Conservation (phyloP, 2,113 vertebrate species). For the cattle (Bos taurus) region ARS-UCD2.0 NC_037339.1:48328001-48328500, state of each 20-base stretch:
- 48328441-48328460: background rate
- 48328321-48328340: accelerated
- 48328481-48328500: background rate
- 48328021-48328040: background rate
- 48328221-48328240: background rate
- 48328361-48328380: background rate
- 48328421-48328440: background rate
- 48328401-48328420: background rate
- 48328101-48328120: background rate
- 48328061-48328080: background rate
- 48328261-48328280: background rate
- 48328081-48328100: background rate
- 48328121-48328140: background rate
- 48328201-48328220: background rate
- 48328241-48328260: background rate
- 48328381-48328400: background rate
- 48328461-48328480: background rate
- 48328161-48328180: background rate
- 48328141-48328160: background rate
- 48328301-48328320: background rate
- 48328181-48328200: background rate
- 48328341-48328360: background rate
- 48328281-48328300: background rate
- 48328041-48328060: background rate
- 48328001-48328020: background rate